Conservation (phyloP, 2,888 invertebrate species). For the Hypomecis atomaria region DNA sequence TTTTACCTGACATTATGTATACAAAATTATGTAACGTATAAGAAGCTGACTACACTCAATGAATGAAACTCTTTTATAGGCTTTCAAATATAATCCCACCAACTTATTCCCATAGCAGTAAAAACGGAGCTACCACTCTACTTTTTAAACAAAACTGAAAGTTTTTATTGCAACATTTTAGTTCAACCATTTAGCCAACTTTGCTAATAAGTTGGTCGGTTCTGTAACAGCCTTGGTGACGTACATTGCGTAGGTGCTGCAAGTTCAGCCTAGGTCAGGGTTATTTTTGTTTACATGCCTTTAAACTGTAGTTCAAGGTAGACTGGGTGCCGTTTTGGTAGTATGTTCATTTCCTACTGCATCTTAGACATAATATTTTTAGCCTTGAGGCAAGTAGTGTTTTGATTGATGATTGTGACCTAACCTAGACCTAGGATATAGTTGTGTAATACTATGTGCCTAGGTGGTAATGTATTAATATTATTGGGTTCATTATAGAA, state of each 20-base stretch:
- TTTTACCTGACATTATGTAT: no score
- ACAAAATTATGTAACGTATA: no score
- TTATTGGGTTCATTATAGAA: no score
- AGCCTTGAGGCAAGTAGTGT: background rate
- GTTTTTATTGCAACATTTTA: background rate
- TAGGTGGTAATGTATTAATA: background rate
- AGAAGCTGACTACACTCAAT: background rate
- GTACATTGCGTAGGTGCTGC: slow-evolving; percentile 33
- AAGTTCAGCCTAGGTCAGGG: slow-evolving; percentile 42
- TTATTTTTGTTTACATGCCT: slow-evolving; percentile 39
- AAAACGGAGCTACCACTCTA: background rate
- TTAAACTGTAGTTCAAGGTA: slow-evolving; percentile 38
- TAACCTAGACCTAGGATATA: background rate
- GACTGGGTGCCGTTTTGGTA: slow-evolving; percentile 20
- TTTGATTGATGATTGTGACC: background rate
- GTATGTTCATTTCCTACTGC: slow-evolving; percentile 28
- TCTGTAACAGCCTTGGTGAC: slow-evolving; percentile 33
- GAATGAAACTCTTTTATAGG: slow-evolving; percentile 22
- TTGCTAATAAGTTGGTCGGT: background rate
- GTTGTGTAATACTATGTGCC: background rate
- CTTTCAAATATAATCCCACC: slow-evolving; percentile 4
- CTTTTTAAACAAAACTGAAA: background rate
- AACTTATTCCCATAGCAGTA: background rate
- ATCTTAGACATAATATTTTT: background rate
- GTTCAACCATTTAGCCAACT: background rate